Evolutionary conservation across 2,797 vertebrate species (phyloP), one percentile per base, ranked within the genome.

Genomic region (Megaceryle alcyon): DNA sequence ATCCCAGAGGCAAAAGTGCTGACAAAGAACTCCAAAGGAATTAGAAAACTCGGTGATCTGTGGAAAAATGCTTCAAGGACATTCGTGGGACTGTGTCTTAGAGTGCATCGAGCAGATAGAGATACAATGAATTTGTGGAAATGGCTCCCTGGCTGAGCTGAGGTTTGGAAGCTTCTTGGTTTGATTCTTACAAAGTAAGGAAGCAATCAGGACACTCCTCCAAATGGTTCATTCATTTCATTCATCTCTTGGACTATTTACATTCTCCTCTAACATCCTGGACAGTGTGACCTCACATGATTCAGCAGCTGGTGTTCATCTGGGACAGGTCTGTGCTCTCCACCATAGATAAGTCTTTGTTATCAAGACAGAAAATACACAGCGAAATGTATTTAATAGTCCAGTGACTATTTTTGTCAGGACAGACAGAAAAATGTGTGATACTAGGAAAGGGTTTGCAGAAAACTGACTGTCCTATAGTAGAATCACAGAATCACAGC

Each of bases 1-100:
- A 91, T 84, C 66, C 66, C 73, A 88, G 41, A 68, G 57, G 59
- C 0, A 12, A 85, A 91, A 89, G 7, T 51, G 79, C 79, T 91
- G 93, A 90, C 7, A 13, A 61, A 87, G 71, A 89, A 28, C 71
- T 95, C 20, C 26, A 57, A 60, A 91, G 68, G 53, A 95, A 92
- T 91, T 85, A 87, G 71, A 90, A 59, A 82, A 95, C 69, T 9
- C 43, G 23, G 68, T 92, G 92, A 87, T 77, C 64, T 64, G 14
- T 46, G 14, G 59, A 60, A 85, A 82, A 92, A 57, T 53, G 39
- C 61, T 85, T 63, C 84, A 77, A 77, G 72, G 72, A 12, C 18
- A 2, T 63, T 43, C 31, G 18, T 25, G 43, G 56, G 35, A 29
- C 23, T 89, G 1, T 78, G 86, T 89, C 57, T 76, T 14, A 21